Evolutionary conservation across 2,113 vertebrate genomes (phyloP), one percentile per base, ranked within the genome.

Genomic region (Beaufortia kweichowensis): DNA sequence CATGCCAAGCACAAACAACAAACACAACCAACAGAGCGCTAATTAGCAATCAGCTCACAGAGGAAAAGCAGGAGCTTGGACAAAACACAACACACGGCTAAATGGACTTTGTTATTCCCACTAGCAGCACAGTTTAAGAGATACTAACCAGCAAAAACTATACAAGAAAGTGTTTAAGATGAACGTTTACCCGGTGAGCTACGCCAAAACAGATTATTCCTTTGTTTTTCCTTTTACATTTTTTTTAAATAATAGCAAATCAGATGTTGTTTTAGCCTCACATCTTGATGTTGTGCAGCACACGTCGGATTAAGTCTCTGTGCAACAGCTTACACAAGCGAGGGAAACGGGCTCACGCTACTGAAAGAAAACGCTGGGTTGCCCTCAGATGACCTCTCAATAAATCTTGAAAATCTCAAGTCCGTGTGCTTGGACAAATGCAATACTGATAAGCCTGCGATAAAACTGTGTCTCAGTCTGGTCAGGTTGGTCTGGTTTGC

Each of bases 21-120:
- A 84, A 77, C 63, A 73, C 73, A 59, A 61, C 31, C 28, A 71
- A 76, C 76, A 75, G 75, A 62, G 70, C 31, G 48, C 77, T 83
- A 79, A 85, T 86, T 84, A 85, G 80, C 81, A 85, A 83, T 83
- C 84, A 83, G 62, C 78, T 82, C 81, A 84, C 76, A 79, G 80
- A 7, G 29, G 60, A 79, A 69, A 64, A 72, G 31, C 46, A 66
- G 69, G 67, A 73, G 79, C 75, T 72, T 81, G 79, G 68, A 74
- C 48, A 53, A 24, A 28, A 61, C 59, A 50, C 33, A 79, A 76
- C 64, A 59, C 21, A 15, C 63, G 46, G 56, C 74, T 69, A 66
- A 81, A 23, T 74, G 80, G 79, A 79, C 80, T 81, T 82, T 81
- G 66, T 23, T 65, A 70, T 62, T 48, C 57, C 31, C 55, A 15